Percentiles rank a stretch among this genome's conserved stretches.
phyloP scores from a whole-genome alignment of 2,888 invertebrate species.

The Zaprionus obscuricornis region DNA sequence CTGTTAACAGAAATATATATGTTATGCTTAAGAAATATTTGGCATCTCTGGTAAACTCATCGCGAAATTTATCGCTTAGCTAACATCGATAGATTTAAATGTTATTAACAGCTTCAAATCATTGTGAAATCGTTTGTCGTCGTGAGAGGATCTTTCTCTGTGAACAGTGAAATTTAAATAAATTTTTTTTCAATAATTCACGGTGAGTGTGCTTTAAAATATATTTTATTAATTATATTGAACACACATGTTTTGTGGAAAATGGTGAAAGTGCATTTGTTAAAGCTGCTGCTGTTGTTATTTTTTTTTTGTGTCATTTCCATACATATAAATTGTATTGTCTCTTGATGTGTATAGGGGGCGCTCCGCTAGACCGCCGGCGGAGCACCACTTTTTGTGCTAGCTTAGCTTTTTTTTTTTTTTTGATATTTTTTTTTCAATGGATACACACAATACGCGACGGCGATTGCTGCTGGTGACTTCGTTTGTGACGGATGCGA shows the following conservation, averaged over 20 bases:
- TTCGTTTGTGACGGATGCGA: constrained; percentile 63
- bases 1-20: too few relatives aligned
- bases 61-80: background rate
- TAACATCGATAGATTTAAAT: constrained; percentile 5
- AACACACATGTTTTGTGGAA: background rate
- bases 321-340: constrained; percentile 9
- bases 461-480: constrained; percentile 51
- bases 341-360: constrained; percentile 17
- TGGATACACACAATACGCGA: constrained; percentile 55
- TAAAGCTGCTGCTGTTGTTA: background rate
- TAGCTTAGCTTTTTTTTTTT: constrained; percentile 34
- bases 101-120: too few relatives aligned
- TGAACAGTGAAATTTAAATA: background rate
- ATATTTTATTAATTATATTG: constrained; percentile 7
- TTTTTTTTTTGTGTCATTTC: constrained; percentile 9
- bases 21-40: too few relatives aligned
- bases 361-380: constrained; percentile 49
- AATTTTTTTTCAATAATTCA: constrained; percentile 7
- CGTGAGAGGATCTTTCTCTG: constrained; percentile 9
- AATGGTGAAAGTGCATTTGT: constrained; percentile 32
- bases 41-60: background rate
- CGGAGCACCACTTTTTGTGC: constrained; percentile 62
- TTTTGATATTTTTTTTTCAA: constrained; percentile 36
- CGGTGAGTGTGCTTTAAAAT: constrained; percentile 43
- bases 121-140: constrained; percentile 33